Percentiles rank a stretch among this genome's conserved stretches.
Evolutionary conservation across 1,140 invertebrate genomes (phyloP).

Genomic region (Leptopilina clavipes): DNA sequence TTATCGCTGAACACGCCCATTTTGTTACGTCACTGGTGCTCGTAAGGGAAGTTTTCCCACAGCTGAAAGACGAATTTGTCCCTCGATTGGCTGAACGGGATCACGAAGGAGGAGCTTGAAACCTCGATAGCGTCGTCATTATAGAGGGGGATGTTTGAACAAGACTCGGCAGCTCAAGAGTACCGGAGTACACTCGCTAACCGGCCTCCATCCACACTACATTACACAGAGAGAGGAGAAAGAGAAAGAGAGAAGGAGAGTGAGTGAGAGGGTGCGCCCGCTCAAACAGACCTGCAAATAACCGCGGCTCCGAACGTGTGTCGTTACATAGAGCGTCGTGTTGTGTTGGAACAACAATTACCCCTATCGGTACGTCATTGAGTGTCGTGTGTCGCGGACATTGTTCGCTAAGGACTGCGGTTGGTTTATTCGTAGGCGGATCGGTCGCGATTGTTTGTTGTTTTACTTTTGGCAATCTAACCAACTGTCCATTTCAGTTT

Average conservation of each 20-base stretch:
- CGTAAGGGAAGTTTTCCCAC: slow-evolving; percentile 1
- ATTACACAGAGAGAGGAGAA: slow-evolving; percentile 64
- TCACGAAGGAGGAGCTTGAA: slow-evolving; percentile 9
- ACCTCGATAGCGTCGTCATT: slow-evolving; percentile 36
- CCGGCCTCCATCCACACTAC: slow-evolving; percentile 71
- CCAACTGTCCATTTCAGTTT: not conserved
- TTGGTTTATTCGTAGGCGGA: slow-evolving; percentile 1
- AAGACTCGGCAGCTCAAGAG: slow-evolving; percentile 70
- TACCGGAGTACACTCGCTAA: slow-evolving; percentile 72
- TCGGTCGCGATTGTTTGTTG: slow-evolving; percentile 28
- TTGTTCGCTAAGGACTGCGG: slow-evolving; percentile 34
- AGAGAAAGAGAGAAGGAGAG: slow-evolving; percentile 50
- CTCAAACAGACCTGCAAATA: slow-evolving; percentile 47
- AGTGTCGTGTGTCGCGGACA: slow-evolving; percentile 47
- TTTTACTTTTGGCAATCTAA: slow-evolving; percentile 11
- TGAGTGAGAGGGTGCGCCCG: slow-evolving; percentile 35
- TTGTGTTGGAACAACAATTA: slow-evolving; percentile 61
- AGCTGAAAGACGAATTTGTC: slow-evolving; percentile 25
- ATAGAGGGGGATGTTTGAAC: slow-evolving; percentile 72
- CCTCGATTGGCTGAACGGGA: slow-evolving; percentile 39
- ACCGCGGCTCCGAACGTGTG: slow-evolving; percentile 42
- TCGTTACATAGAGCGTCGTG: slow-evolving; percentile 52
- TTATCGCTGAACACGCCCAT: not conserved
- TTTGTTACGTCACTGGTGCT: not conserved
- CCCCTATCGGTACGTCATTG: slow-evolving; percentile 52